These are phyloP conservation scores for Thunnus albacares DNA, from an alignment of 2,797 vertebrate genomes.

Conservation along the genomic window DNA sequence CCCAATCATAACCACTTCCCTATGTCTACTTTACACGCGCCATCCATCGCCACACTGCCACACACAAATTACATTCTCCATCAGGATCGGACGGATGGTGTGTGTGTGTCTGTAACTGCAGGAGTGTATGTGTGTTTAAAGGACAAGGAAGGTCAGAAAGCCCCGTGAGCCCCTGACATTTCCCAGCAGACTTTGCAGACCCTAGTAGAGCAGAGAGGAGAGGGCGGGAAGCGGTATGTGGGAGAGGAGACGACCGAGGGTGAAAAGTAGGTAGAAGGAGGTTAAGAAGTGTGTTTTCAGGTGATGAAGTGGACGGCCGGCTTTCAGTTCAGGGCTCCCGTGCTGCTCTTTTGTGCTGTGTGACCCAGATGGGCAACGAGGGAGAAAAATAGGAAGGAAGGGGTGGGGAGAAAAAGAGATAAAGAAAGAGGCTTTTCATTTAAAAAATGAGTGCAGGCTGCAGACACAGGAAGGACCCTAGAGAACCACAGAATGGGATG, in stretches of 20 bases:
- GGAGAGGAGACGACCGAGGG: conserved; percentile 31
- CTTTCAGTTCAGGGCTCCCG: conserved; percentile 50
- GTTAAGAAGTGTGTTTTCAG: conserved; percentile 63
- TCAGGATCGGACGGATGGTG: conserved; percentile 54
- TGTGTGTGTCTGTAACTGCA: conserved; percentile 28
- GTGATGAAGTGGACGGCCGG: conserved; percentile 73
- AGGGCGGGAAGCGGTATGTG: neutral
- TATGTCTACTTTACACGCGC: conserved; percentile 64
- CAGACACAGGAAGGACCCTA: conserved; percentile 72
- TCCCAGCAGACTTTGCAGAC: conserved; percentile 64
- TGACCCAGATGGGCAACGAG: conserved; percentile 78
- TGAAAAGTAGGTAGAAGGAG: conserved; percentile 56
- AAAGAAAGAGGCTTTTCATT: conserved; percentile 75
- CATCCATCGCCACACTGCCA: conserved; percentile 73
- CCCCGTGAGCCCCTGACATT: conserved; percentile 52
- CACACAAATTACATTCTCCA: conserved; percentile 75
- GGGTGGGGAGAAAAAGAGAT: conserved; percentile 35
- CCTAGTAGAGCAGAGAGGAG: conserved; percentile 16
- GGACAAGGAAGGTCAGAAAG: conserved; percentile 74
- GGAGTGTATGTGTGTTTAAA: conserved; percentile 60
- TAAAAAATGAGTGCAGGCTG: conserved; percentile 64
- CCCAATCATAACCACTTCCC: conserved; percentile 81
- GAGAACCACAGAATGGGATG: conserved; percentile 76
- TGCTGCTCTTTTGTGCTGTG: conserved; percentile 48
- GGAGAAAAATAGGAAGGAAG: conserved; percentile 44